Conservation (phyloP, 2,888 invertebrate genomes). For the Periphyllus acericola region DNA sequence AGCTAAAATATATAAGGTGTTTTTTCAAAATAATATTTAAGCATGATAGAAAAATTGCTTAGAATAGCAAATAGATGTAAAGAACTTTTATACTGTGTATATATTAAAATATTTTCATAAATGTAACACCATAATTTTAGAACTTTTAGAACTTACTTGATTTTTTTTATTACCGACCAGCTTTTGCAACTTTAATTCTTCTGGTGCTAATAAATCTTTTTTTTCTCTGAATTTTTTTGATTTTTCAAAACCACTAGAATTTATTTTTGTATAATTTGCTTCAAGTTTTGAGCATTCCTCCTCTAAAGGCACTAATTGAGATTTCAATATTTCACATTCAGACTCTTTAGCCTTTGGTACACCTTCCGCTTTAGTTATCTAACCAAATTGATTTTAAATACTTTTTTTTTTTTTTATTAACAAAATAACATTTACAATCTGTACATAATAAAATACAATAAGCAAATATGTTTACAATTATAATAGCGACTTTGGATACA, state of each 20-base stretch:
- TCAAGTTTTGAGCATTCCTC: slow-evolving; percentile 71
- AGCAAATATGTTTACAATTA: too few relatives aligned
- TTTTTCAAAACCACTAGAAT: slow-evolving; percentile 75
- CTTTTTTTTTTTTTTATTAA: too few relatives aligned
- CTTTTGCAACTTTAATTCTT: slow-evolving; percentile 77
- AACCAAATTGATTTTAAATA: slow-evolving; percentile 4
- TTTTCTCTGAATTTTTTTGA: slow-evolving; percentile 78
- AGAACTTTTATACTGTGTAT: too few relatives aligned
- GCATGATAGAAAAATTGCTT: too few relatives aligned
- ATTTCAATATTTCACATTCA: slow-evolving; percentile 72
- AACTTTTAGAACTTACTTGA: slow-evolving; percentile 35
- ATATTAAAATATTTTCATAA: too few relatives aligned
- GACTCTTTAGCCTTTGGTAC: slow-evolving; percentile 80
- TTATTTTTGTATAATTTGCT: slow-evolving; percentile 71
- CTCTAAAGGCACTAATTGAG: slow-evolving; percentile 68
- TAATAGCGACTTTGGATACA: too few relatives aligned
- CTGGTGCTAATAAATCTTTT: slow-evolving; percentile 76
- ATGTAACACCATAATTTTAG: too few relatives aligned
- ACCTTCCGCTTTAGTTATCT: slow-evolving; percentile 49
- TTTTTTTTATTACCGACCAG: slow-evolving; percentile 69
- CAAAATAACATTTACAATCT: too few relatives aligned
- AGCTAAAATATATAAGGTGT: too few relatives aligned
- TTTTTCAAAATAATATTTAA: too few relatives aligned
- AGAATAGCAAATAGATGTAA: too few relatives aligned
- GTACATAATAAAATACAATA: too few relatives aligned